Conservation (phyloP, 2,113 vertebrate species). For the Marmota flaviventris region DNA sequence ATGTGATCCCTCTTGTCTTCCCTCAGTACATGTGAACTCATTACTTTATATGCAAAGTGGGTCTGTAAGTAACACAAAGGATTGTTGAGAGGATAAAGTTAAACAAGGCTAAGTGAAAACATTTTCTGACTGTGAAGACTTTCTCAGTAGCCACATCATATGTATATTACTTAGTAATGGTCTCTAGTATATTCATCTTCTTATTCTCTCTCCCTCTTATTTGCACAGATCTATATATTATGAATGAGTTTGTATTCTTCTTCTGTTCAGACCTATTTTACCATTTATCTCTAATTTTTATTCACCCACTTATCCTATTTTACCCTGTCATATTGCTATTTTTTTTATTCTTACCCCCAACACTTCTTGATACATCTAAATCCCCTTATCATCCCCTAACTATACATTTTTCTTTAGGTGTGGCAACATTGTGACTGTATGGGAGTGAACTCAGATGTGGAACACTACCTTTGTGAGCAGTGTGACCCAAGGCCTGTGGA, state of each 20-base stretch:
- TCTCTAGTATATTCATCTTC: background rate
- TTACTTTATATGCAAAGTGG: background rate
- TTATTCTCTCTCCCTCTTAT: background rate
- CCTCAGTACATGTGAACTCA: background rate
- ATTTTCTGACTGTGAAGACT: background rate
- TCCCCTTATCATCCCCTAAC: rapidly evolving
- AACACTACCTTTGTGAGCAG: conserved; percentile 98
- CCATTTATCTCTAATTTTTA: background rate
- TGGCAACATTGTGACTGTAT: conserved; percentile 99
- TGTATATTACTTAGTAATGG: background rate
- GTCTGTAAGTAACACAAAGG: background rate
- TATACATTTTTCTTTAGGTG: conserved; percentile 87
- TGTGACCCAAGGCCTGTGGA: conserved; percentile 96
- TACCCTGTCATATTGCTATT: background rate
- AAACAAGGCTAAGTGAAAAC: background rate
- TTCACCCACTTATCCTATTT: background rate
- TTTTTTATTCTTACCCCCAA: background rate
- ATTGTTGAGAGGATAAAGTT: background rate
- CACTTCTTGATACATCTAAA: background rate
- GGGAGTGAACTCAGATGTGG: conserved; percentile 96
- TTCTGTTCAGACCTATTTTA: background rate
- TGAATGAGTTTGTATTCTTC: background rate
- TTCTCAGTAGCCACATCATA: background rate
- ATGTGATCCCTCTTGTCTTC: background rate
- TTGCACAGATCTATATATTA: background rate